Evolutionary conservation across 2,888 invertebrate genomes (phyloP), one percentile per base, ranked within the genome.

Genomic region (Xanthorhoe designata): DNA sequence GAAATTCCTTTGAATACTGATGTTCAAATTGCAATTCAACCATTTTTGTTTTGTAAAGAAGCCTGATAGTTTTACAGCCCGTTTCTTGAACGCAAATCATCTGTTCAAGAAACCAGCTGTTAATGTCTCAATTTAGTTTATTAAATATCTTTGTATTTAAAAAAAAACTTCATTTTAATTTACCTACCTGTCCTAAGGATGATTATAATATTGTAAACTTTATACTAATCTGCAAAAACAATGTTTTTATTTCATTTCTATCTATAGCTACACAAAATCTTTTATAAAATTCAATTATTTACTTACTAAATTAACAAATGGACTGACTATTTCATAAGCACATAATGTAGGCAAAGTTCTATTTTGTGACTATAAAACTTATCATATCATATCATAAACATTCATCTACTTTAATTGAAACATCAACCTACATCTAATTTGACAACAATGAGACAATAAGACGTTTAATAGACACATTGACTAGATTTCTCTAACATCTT

Each of bases 1-100:
- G 96, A 97, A 81, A 90, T 97, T 74, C 94, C 95, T 51, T 81
- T 96, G 24, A 94, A 95, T 74, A 90, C 94, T 54, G 94, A 95
- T 61, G 93, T 95, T 67, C 84, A 94, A 76, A 88, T 94, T 66
- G 95, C 95, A 66, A 86, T 97, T 73, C 95, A 96, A 75, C 91
- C 94, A 71, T 95, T 95, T 85, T 88, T 96, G 69, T 83, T 94
- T 74, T 95, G 95, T 87, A 94, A 94, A 81, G 96, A 96, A 90
- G 90, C 94, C 68, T 94, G 75, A 86, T 78, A 75, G 60, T 74
- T 66, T 68, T n/a, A n/a, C n/a, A n/a, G n/a, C n/a, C n/a, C n/a
- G n/a, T n/a, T n/a, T n/a, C n/a, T n/a, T n/a, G n/a, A n/a, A n/a
- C n/a, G n/a, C n/a, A n/a, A n/a, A n/a, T n/a, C n/a, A n/a, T n/a